Conservation (phyloP, 2,888 invertebrate species). For the Temnothorax ravouxi region DNA sequence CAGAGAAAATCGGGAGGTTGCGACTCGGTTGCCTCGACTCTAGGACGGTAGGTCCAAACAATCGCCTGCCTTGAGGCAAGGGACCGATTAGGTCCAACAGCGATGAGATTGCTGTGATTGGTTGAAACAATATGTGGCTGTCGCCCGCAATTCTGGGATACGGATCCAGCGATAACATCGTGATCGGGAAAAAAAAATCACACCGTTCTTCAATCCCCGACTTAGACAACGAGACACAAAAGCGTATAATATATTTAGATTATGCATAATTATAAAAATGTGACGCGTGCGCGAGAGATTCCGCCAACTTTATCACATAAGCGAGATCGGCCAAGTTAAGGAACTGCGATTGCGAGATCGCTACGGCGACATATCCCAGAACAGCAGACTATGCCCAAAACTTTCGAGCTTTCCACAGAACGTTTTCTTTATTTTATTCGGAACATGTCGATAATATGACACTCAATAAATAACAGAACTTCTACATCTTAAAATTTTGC, state of each 20-base stretch:
- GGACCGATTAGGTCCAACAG: constrained; percentile 86
- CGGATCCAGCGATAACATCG: constrained; percentile 8
- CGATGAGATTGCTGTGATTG: constrained; percentile 86
- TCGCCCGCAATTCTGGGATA: constrained; percentile 79
- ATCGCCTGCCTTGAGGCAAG: constrained; percentile 86
- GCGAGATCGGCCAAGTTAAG: neutral
- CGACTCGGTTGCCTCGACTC: constrained; percentile 73
- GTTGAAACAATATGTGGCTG: constrained; percentile 86
- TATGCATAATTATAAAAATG: constrained; percentile 18
- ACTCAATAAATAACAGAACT: constrained; percentile 85
- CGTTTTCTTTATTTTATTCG: constrained; percentile 79
- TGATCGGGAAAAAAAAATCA: neutral
- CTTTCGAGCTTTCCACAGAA: constrained; percentile 84
- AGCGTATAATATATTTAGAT: neutral
- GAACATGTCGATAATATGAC: constrained; percentile 84
- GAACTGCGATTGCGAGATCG: constrained; percentile 17
- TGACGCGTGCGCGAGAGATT: neutral
- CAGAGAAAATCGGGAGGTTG: constrained; percentile 61
- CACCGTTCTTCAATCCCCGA: neutral
- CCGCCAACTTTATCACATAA: neutral
- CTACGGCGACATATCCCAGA: constrained; percentile 73
- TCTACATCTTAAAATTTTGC: constrained; percentile 84
- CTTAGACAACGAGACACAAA: neutral
- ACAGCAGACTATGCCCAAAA: constrained; percentile 82
- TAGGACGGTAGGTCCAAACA: constrained; percentile 86